Evolutionary conservation across 2,113 vertebrate species (phyloP).

Genomic region (Rattus norvegicus): DNA sequence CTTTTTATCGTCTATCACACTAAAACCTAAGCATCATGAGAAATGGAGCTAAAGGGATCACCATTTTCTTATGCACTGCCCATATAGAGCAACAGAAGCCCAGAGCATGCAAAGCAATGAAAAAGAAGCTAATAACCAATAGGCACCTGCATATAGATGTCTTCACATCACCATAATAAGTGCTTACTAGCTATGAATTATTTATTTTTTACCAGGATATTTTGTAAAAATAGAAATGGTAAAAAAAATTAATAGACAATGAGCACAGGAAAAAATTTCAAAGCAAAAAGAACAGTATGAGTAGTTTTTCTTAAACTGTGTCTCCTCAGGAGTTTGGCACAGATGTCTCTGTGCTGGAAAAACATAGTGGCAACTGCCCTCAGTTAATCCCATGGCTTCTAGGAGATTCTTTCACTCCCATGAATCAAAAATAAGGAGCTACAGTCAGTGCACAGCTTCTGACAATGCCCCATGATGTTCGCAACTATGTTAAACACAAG

Average conservation of each 20-base stretch:
- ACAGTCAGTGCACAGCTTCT: not conserved
- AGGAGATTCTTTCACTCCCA: not conserved
- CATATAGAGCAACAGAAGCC: not conserved
- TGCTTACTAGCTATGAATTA: not conserved
- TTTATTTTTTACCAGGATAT: not conserved
- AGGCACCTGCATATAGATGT: not conserved
- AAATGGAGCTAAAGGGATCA: not conserved
- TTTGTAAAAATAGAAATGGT: not conserved
- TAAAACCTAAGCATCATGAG: not conserved
- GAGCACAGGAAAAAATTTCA: not conserved
- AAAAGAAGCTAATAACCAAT: not conserved
- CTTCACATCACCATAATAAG: not conserved
- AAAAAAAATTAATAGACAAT: conserved; percentile 21
- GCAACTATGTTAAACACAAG: not conserved
- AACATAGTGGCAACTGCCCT: not conserved
- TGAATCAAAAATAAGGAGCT: not conserved
- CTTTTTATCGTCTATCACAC: not conserved
- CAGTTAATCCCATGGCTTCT: not conserved
- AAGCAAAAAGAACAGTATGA: conserved; percentile 11
- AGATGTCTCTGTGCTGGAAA: not conserved
- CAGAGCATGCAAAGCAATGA: not conserved
- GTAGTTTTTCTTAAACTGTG: not conserved
- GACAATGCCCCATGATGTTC: not conserved
- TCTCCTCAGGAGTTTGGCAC: not conserved
- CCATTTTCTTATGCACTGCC: not conserved